Percentiles rank a stretch among this genome's conserved stretches.
Conservation (phyloP, 2,888 invertebrate genomes). For the Hartigia nigra region DNA sequence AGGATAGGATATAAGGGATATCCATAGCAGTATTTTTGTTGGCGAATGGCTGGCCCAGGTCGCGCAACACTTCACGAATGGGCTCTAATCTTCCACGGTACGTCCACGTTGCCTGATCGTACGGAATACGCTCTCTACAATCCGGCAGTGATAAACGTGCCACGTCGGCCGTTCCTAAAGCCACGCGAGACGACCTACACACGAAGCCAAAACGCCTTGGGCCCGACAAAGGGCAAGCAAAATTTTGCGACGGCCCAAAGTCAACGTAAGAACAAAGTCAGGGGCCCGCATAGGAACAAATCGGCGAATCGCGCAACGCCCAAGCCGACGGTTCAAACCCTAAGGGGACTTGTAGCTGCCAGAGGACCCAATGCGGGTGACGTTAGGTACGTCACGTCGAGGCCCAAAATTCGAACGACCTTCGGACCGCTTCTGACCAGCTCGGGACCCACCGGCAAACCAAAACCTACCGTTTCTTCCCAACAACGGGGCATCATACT, state of each 20-base stretch:
- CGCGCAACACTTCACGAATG: slow-evolving; percentile 91
- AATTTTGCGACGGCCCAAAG: slow-evolving; percentile 56
- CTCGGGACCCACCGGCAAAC: slow-evolving; percentile 31
- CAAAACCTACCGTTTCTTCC: slow-evolving; percentile 41
- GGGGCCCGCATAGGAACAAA: slow-evolving; percentile 61
- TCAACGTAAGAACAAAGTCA: slow-evolving; percentile 51
- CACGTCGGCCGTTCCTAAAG: slow-evolving; percentile 53
- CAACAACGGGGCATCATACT: slow-evolving; percentile 62
- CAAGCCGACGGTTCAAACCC: slow-evolving; percentile 70
- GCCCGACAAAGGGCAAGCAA: slow-evolving; percentile 64
- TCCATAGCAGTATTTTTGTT: background rate
- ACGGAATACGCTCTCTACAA: slow-evolving; percentile 56
- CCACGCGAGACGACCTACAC: slow-evolving; percentile 51
- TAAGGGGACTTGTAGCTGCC: slow-evolving; percentile 67
- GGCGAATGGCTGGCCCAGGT: slow-evolving; percentile 69
- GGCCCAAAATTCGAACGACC: slow-evolving; percentile 44
- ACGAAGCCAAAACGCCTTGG: slow-evolving; percentile 48
- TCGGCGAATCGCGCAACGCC: slow-evolving; percentile 62
- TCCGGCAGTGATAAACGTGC: slow-evolving; percentile 47
- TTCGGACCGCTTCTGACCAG: slow-evolving; percentile 30
- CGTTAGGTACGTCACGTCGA: slow-evolving; percentile 42
- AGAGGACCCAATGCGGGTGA: slow-evolving; percentile 46
- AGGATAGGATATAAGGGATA: no score
- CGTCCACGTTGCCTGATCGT: slow-evolving; percentile 70
- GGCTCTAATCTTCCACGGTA: slow-evolving; percentile 94